Evolutionary conservation across 2,113 vertebrate species (phyloP).

Genomic region (Oncorhynchus gorbuscha): DNA sequence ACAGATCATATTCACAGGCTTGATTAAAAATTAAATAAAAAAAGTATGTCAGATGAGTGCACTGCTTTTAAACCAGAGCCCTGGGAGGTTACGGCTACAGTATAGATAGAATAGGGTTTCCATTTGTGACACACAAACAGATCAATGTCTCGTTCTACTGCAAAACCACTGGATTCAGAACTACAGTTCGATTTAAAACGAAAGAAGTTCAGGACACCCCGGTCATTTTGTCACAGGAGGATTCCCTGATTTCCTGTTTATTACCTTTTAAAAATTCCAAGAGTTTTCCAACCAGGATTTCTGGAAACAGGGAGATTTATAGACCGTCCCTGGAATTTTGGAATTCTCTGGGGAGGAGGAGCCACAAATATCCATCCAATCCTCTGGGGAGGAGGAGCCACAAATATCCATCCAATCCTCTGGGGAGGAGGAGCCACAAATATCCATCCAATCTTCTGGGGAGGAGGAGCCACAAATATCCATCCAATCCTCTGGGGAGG

Average conservation of each 20-base stretch:
- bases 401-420: background rate
- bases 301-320: no score
- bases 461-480: background rate
- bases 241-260: background rate
- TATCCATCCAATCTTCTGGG: background rate
- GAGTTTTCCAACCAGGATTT: background rate
- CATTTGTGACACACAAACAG: background rate
- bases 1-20: slow-evolving; percentile 72
- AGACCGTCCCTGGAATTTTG: no score
- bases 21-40: slow-evolving; percentile 55
- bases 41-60: slow-evolving; percentile 40
- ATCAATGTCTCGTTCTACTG: slow-evolving; percentile 41
- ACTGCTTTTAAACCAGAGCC: no score
- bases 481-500: no score
- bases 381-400: no score
- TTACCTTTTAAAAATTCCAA: no score
- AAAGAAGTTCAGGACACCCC: background rate
- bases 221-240: background rate
- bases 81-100: no score
- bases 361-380: background rate
- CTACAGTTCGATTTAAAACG: background rate
- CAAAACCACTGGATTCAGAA: slow-evolving; percentile 27
- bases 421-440: background rate
- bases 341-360: background rate
- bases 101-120: no score